A percentile compares a stretch with the other conserved stretches of the same genome.
Conservation (phyloP, 2,888 invertebrate genomes). For the Deilephila porcellus region DNA sequence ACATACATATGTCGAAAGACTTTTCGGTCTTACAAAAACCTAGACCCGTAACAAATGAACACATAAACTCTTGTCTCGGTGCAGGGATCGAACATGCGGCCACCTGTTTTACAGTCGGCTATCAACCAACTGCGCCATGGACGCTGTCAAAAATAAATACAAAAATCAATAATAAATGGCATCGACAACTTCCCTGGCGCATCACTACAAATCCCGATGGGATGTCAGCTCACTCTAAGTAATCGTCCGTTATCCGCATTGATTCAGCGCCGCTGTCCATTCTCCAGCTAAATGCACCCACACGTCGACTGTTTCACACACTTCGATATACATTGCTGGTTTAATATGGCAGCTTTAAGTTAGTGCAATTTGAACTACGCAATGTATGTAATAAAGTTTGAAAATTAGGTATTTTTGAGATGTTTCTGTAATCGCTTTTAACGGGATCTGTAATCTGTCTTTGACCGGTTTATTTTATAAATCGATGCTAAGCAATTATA, state of each 20-base stretch:
- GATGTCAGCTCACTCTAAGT: constrained; percentile 70
- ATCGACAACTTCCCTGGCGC: constrained; percentile 38
- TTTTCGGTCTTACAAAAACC: too few relatives aligned
- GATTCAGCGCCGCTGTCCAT: constrained; percentile 28
- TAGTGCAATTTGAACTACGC: not conserved
- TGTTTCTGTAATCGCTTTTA: too few relatives aligned
- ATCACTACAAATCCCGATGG: constrained; percentile 58
- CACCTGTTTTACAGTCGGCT: too few relatives aligned
- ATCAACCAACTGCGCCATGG: too few relatives aligned
- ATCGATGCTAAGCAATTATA: too few relatives aligned
- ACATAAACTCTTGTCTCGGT: too few relatives aligned
- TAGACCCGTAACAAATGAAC: too few relatives aligned
- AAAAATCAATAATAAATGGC: not conserved
- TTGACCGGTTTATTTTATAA: too few relatives aligned
- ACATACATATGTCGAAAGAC: too few relatives aligned
- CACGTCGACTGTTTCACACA: not conserved
- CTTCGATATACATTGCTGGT: constrained; percentile 35
- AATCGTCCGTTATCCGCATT: constrained; percentile 68
- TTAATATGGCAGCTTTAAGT: not conserved
- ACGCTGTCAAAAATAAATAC: not conserved
- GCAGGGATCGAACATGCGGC: too few relatives aligned
- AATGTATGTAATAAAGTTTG: constrained; percentile 31
- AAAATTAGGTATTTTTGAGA: too few relatives aligned
- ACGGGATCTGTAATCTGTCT: not conserved
- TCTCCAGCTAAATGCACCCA: not conserved